phyloP scores from a whole-genome alignment of 1,140 invertebrate genomes.

The Cataglyphis hispanica region DNA sequence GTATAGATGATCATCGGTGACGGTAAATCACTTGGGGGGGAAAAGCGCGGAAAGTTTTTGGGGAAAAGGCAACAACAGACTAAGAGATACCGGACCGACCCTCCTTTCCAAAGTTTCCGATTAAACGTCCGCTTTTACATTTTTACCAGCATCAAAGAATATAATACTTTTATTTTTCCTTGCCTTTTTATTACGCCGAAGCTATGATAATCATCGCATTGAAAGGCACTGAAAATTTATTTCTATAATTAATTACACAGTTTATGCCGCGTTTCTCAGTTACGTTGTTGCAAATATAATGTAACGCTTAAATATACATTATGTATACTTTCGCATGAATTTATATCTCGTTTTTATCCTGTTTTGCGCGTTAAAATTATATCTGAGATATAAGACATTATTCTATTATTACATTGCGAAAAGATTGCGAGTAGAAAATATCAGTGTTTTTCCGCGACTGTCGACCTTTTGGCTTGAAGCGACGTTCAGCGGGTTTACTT shows the following conservation, averaged over 20 bases:
- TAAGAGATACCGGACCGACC: slow-evolving; percentile 49
- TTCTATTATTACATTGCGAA: background rate
- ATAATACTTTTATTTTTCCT: slow-evolving; percentile 30
- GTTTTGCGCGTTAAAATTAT: background rate
- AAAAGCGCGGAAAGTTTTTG: slow-evolving; percentile 78
- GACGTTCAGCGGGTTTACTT: slow-evolving; percentile 44
- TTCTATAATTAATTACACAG: slow-evolving; percentile 19
- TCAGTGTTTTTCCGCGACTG: slow-evolving; percentile 3
- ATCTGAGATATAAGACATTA: background rate
- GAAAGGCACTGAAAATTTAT: slow-evolving; percentile 34
- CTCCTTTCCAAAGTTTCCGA: background rate
- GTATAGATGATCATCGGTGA: slow-evolving; percentile 83
- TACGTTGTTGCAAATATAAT: background rate
- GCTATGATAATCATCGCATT: slow-evolving; percentile 18
- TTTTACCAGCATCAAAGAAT: slow-evolving; percentile 16
- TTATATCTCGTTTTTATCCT: background rate
- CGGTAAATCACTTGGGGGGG: slow-evolving; percentile 80
- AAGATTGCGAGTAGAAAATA: background rate
- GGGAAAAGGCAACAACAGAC: slow-evolving; percentile 29
- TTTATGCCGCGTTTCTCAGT: background rate
- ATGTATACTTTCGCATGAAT: background rate
- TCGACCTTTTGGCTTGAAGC: background rate
- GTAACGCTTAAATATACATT: too few species aligned
- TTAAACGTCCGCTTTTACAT: slow-evolving; percentile 25
- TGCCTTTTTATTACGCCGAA: background rate